Evolutionary conservation across 2,888 invertebrate species (phyloP).

Genomic region (Cyrtodaria siliqua): DNA sequence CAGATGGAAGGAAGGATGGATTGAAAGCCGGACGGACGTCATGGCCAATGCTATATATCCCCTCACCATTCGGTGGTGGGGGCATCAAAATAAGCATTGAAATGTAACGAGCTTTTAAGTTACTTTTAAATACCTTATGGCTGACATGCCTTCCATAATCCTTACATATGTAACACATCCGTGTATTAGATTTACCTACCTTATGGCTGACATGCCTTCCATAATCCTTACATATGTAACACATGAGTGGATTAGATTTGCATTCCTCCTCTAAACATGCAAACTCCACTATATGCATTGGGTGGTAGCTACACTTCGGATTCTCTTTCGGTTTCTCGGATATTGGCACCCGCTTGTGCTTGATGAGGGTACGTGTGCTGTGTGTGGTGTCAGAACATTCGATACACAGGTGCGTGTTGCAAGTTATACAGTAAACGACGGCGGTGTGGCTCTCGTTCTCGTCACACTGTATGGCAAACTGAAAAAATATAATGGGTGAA

Average conservation of each 20-base stretch:
- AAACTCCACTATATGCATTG: slow-evolving; percentile 88
- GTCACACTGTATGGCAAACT: slow-evolving; percentile 87
- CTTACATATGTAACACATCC: slow-evolving; percentile 89
- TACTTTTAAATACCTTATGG: slow-evolving; percentile 88
- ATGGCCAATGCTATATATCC: too few species aligned
- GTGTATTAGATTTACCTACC: slow-evolving; percentile 85
- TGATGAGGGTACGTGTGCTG: slow-evolving; percentile 87
- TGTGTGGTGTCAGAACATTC: slow-evolving; percentile 88
- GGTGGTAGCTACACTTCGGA: slow-evolving; percentile 88
- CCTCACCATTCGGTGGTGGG: too few species aligned
- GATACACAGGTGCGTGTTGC: slow-evolving; percentile 88
- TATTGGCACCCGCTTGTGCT: slow-evolving; percentile 88
- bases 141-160: slow-evolving; percentile 88
- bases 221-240: slow-evolving; percentile 89
- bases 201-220: slow-evolving; percentile 88
- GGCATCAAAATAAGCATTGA: too few species aligned
- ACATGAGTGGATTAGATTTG: slow-evolving; percentile 87
- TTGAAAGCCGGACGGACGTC: too few species aligned
- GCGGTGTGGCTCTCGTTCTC: slow-evolving; percentile 88
- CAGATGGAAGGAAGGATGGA: too few species aligned
- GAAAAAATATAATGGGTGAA: too few species aligned
- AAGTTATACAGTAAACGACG: slow-evolving; percentile 88
- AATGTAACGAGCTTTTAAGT: too few species aligned
- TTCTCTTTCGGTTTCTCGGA: slow-evolving; percentile 88
- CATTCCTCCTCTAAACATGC: slow-evolving; percentile 88